Percentiles rank a stretch among this genome's conserved stretches.
phyloP scores from a whole-genome alignment of 2,797 vertebrate genomes.

The Glyptemys insculpta region DNA sequence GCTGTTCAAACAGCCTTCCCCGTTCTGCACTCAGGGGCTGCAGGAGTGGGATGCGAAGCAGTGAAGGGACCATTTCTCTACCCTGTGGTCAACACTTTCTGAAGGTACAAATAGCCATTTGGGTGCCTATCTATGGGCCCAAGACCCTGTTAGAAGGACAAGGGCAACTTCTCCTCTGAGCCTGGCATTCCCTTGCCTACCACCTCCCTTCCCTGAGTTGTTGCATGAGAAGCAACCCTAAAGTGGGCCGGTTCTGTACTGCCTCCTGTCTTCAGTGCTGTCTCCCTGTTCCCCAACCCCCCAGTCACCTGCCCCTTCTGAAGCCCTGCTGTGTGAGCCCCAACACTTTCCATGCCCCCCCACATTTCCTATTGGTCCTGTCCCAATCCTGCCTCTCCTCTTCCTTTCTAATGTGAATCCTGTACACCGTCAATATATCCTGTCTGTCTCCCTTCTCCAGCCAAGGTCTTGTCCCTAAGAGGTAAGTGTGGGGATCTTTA shows the following conservation, averaged over 20 bases:
- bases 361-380: background rate
- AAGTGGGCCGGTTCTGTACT: background rate
- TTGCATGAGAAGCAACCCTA: background rate
- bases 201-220: background rate
- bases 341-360: background rate
- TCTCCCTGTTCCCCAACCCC: background rate
- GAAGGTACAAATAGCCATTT: background rate
- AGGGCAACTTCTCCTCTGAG: background rate
- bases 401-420: background rate
- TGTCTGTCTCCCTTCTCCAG: background rate
- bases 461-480: rapidly evolving
- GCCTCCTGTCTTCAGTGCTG: background rate
- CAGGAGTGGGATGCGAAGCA: rapidly evolving
- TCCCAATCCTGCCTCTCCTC: rapidly evolving
- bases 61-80: background rate
- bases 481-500: background rate
- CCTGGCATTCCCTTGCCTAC: background rate
- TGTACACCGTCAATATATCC: background rate
- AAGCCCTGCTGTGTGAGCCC: background rate
- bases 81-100: background rate
- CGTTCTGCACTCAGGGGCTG: rapidly evolving
- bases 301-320: background rate
- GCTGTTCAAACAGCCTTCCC: conserved; percentile 17
- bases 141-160: background rate
- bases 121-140: background rate